Evolutionary conservation across 2,113 vertebrate species (phyloP).

Genomic region (Podarcis cretensis): DNA sequence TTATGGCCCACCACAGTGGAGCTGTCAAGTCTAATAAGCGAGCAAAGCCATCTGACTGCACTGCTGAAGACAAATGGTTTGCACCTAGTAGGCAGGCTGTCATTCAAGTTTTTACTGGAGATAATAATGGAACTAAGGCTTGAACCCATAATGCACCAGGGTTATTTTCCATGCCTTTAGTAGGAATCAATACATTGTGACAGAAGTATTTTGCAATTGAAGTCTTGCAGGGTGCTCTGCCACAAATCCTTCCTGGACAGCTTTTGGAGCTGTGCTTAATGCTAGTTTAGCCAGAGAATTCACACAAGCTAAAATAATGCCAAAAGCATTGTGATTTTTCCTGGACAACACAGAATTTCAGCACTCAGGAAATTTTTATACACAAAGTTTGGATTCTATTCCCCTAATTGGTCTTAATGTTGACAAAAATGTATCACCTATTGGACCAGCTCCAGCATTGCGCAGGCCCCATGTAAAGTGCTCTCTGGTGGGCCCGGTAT

Average conservation of each 20-base stretch:
- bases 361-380: neutral
- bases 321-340: neutral
- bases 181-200: neutral
- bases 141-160: neutral
- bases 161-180: neutral
- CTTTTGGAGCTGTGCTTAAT: neutral
- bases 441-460: neutral
- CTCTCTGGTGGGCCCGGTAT: neutral
- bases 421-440: neutral
- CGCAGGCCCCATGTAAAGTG: neutral
- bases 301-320: neutral
- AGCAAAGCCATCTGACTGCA: neutral
- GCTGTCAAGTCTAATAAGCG: slow-evolving; percentile 8
- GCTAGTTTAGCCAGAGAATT: neutral
- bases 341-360: neutral
- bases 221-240: neutral
- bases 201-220: neutral
- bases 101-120: neutral
- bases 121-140: too few relatives aligned
- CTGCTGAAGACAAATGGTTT: neutral
- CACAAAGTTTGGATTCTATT: neutral
- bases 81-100: neutral
- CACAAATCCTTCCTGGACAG: neutral
- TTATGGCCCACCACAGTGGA: slow-evolving; percentile 6
- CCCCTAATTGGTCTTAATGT: neutral